Percentiles rank a stretch among this genome's conserved stretches.
These are phyloP conservation scores for Sarcophaga carnaria DNA, from an alignment of 2,888 invertebrate species.

Conservation along the genomic window DNA sequence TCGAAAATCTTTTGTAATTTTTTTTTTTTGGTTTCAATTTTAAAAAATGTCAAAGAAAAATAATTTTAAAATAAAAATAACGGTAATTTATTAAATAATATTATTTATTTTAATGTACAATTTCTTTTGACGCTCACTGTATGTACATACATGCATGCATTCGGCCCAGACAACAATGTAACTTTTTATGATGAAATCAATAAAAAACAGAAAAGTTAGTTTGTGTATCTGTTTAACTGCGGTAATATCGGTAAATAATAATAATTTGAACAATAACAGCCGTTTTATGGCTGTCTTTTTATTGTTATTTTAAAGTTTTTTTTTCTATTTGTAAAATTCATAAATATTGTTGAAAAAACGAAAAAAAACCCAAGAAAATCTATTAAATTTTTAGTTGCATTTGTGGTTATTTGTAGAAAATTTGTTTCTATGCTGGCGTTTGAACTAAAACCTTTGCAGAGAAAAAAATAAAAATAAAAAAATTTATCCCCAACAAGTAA, in stretches of 20 bases:
- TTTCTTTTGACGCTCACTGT: too few species aligned
- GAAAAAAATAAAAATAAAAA: neutral
- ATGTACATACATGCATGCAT: too few species aligned
- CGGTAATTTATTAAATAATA: too few species aligned
- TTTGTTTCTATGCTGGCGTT: neutral
- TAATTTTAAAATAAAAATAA: too few species aligned
- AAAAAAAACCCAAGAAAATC: slow-evolving; percentile 5
- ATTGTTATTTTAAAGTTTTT: slow-evolving; percentile 41
- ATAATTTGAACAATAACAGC: slow-evolving; percentile 41
- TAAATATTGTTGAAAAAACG: neutral
- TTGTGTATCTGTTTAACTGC: neutral
- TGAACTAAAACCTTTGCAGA: slow-evolving; percentile 53
- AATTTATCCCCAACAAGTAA: too few species aligned
- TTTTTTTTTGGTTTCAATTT: too few species aligned
- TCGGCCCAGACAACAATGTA: slow-evolving; percentile 36
- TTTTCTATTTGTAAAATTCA: slow-evolving; percentile 28
- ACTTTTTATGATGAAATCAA: slow-evolving; percentile 13
- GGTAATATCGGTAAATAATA: slow-evolving; percentile 32
- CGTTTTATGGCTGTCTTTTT: slow-evolving; percentile 41
- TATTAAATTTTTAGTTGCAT: slow-evolving; percentile 46
- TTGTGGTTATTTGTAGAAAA: slow-evolving; percentile 17
- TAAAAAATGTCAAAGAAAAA: too few species aligned
- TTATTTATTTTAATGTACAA: too few species aligned
- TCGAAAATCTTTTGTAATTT: too few species aligned
- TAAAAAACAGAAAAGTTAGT: too few species aligned